Evolutionary conservation across 37 sponge, comb jelly and placozoan genomes (phyloP).

Genomic region (Amphimedon queenslandica): DNA sequence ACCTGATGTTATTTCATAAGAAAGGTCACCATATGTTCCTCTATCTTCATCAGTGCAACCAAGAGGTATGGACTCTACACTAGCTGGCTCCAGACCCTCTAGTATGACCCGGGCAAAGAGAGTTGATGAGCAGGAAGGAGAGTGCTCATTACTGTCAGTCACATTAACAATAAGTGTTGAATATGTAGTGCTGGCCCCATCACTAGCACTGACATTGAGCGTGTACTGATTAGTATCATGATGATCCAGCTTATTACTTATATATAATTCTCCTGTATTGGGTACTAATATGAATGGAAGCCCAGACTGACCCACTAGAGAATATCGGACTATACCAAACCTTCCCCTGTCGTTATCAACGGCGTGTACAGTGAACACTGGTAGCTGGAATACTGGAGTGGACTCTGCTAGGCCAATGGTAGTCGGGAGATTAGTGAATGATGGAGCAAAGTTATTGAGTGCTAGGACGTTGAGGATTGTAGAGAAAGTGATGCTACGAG

Average conservation of each 20-base stretch:
- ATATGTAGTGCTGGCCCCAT: constrained; percentile 12
- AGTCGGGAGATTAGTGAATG: constrained; percentile 52
- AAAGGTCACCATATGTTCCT: constrained; percentile 38
- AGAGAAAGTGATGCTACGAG: neutral
- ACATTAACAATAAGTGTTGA: constrained; percentile 31
- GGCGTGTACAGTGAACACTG: constrained; percentile 38
- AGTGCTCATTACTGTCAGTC: constrained; percentile 44
- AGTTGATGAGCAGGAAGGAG: constrained; percentile 18
- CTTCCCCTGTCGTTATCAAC: constrained; percentile 45
- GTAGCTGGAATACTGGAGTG: neutral
- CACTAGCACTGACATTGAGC: constrained; percentile 43
- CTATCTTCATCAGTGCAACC: constrained; percentile 47
- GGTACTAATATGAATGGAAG: constrained; percentile 27
- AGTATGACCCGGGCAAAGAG: neutral
- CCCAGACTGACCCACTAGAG: constrained; percentile 3
- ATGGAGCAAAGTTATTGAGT: constrained; percentile 19
- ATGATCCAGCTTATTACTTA: constrained; percentile 34
- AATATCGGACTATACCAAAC: constrained; percentile 32
- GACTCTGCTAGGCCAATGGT: constrained; percentile 33
- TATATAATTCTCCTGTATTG: constrained; percentile 42
- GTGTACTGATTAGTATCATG: constrained; percentile 9
- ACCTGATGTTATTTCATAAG: constrained; percentile 32
- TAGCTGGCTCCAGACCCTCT: constrained; percentile 2
- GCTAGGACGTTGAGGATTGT: constrained; percentile 23
- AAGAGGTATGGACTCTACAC: neutral